Evolutionary conservation across 1,140 invertebrate genomes (phyloP).

Genomic region (Druon quercuslanigerum): DNA sequence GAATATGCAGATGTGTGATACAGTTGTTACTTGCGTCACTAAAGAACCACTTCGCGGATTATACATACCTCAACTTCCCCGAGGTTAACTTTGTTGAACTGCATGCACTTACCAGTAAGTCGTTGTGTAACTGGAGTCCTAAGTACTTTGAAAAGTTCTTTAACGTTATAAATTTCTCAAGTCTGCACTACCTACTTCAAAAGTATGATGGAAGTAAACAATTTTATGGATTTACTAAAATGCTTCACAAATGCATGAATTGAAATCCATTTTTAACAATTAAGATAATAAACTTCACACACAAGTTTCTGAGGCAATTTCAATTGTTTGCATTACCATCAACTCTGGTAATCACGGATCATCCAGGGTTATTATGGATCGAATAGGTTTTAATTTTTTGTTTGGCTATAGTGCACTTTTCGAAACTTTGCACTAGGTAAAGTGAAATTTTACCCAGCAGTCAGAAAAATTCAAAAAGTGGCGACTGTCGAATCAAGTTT

Average conservation of each 20-base stretch:
- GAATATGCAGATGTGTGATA: neutral
- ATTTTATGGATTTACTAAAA: constrained; percentile 14
- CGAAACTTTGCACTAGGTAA: too few species aligned
- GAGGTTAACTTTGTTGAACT: constrained; percentile 25
- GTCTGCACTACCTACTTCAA: neutral
- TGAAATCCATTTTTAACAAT: constrained; percentile 11
- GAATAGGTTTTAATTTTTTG: too few species aligned
- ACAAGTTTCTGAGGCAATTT: too few species aligned
- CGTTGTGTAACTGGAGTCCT: constrained; percentile 19
- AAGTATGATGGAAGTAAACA: constrained; percentile 17
- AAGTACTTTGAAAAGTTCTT: constrained; percentile 14
- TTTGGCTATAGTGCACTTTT: too few species aligned
- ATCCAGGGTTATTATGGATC: too few species aligned
- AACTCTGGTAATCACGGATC: too few species aligned
- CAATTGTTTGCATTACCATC: too few species aligned
- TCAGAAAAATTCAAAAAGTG: too few species aligned
- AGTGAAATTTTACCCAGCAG: too few species aligned
- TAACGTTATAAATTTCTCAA: constrained; percentile 23
- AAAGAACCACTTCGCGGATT: constrained; percentile 28
- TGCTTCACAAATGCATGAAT: neutral
- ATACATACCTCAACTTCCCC: constrained; percentile 14
- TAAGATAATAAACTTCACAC: too few species aligned
- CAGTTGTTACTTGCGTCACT: constrained; percentile 17
- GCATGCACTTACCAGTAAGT: constrained; percentile 29
- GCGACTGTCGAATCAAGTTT: too few species aligned